Evolutionary conservation across 2,888 invertebrate species (phyloP).

Genomic region (Hypsopygia costalis): DNA sequence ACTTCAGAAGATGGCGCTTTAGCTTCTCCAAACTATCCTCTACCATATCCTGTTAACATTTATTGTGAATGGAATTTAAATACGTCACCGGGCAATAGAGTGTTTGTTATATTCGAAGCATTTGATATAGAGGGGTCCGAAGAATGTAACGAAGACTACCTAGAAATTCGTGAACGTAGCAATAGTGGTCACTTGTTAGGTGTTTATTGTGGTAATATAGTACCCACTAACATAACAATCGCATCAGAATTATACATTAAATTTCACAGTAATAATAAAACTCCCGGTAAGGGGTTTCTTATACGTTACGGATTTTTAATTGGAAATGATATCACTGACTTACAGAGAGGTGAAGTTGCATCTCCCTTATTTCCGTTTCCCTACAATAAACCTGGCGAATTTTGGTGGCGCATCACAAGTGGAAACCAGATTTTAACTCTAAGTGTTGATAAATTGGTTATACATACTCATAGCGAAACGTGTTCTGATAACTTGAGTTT

Average conservation of each 20-base stretch:
- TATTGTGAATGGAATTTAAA: constrained; percentile 87
- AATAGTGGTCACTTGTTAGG: constrained; percentile 83
- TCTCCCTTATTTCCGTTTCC: constrained; percentile 88
- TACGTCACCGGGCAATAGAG: constrained; percentile 83
- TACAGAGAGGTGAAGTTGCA: constrained; percentile 83
- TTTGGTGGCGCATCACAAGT: constrained; percentile 84
- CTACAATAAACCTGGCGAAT: constrained; percentile 62
- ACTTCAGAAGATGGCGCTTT: constrained; percentile 86
- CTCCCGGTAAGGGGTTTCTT: constrained; percentile 86
- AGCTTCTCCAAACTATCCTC: constrained; percentile 92
- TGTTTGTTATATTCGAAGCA: constrained; percentile 83
- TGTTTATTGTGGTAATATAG: constrained; percentile 85
- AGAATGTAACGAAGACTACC: constrained; percentile 90
- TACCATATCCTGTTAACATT: constrained; percentile 83
- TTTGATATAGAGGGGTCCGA: constrained; percentile 86
- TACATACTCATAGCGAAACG: constrained; percentile 38
- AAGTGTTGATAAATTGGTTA: constrained; percentile 43
- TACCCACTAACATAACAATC: constrained; percentile 82
- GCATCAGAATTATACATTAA: constrained; percentile 85
- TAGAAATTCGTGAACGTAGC: constrained; percentile 88
- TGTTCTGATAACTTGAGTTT: constrained; percentile 68
- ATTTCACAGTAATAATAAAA: constrained; percentile 84
- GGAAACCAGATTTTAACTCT: constrained; percentile 37
- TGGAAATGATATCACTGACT: constrained; percentile 85
- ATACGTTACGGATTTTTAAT: constrained; percentile 85